A percentile compares a stretch with the other conserved stretches of the same genome.
Evolutionary conservation across 2,113 vertebrate species (phyloP).

Genomic region (Tupaia chinensis): DNA sequence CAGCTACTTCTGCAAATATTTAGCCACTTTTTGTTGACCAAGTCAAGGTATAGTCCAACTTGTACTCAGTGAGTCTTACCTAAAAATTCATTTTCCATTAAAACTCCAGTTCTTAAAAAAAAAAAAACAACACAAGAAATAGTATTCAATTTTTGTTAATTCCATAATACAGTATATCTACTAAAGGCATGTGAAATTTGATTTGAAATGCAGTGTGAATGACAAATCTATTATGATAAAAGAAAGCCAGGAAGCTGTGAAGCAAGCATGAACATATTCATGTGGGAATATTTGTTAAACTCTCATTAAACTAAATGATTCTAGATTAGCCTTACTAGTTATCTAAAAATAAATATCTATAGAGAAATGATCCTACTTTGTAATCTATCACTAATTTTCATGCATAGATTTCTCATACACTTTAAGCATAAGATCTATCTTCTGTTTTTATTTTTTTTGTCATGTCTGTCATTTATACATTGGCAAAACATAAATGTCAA

Average conservation of each 20-base stretch:
- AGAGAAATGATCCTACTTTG: not conserved
- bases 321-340: constrained; percentile 9
- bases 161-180: not conserved
- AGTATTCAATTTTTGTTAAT: constrained; percentile 48
- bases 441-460: constrained; percentile 5
- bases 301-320: constrained; percentile 29
- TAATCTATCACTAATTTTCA: constrained; percentile 30
- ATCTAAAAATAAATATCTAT: constrained; percentile 14
- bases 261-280: constrained; percentile 3
- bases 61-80: not conserved
- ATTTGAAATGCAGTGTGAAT: constrained; percentile 30
- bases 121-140: not conserved
- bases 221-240: constrained; percentile 33
- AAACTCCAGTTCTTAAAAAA: not conserved
- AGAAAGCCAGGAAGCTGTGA: constrained; percentile 18
- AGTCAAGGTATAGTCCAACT: not conserved
- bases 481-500: constrained; percentile 23
- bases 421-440: not conserved
- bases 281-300: constrained; percentile 45
- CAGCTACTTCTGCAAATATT: not conserved
- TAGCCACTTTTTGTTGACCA: constrained; percentile 3
- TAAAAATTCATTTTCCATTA: not conserved
- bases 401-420: not conserved
- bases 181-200: constrained; percentile 28
- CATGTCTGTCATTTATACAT: constrained; percentile 46